Evolutionary conservation across 2,888 invertebrate genomes (phyloP), one percentile per base, ranked within the genome.

Genomic region (Heliconius erato): DNA sequence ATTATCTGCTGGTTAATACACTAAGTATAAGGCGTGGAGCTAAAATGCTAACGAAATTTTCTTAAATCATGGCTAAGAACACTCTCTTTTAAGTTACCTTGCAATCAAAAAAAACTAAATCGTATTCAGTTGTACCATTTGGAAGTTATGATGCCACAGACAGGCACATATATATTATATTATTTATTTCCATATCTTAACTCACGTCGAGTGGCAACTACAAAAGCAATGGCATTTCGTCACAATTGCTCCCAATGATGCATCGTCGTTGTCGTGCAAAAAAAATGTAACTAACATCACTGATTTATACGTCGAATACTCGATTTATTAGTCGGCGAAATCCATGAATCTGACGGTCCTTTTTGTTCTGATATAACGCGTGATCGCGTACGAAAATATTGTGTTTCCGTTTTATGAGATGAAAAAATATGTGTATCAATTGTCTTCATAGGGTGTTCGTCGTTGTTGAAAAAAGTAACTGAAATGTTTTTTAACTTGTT

Each of bases 301-400:
- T 88, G 88, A 90, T 90, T 89, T 89, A 90, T 89, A 85, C 84
- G 84, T 86, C 85, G 86, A 88, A 89, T 87, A 86, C 86, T 82
- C 86, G 89, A 90, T 90, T 90, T 90, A 90, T 90, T 88, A 86
- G 88, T 88, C 87, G 87, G 82, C 85, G 87, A 86, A 87, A 86
- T 87, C 88, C 89, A 89, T 89, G 89, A 88, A 89, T 89, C 88
- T 86, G 88, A 88, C 86, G 87, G 85, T 85, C 84, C 84, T 87
- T 85, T 85, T 85, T 86, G 86, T 87, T 86, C 86, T 85, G 88
- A 87, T 87, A 88, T 85, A 85, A 84, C 82, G 85, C 84, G 84
- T 84, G 88, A 85, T 84, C 83, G 85, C 86, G 86, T 86, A 85
- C 85, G 84, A 85, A 88, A 87, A 89, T 89, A 89, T 88, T 86